Percentiles rank a stretch among this genome's conserved stretches.
These are phyloP conservation scores for Arrhopalites spinosus DNA, from an alignment of 2,888 invertebrate species.

Conservation along the genomic window DNA sequence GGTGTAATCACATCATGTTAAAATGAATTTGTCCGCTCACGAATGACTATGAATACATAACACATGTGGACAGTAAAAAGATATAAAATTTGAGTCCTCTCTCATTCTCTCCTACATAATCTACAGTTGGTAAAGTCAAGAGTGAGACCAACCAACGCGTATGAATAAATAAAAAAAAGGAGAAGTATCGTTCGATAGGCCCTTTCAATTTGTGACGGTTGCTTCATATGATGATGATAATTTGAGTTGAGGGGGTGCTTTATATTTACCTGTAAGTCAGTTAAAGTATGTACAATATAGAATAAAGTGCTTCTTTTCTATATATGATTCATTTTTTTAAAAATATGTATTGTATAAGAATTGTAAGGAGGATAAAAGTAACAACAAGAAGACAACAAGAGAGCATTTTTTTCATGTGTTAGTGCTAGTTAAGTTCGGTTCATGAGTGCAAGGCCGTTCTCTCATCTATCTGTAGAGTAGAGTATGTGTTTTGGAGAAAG, in stretches of 20 bases:
- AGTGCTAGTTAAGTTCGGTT: constrained; percentile 21
- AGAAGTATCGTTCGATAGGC: neutral
- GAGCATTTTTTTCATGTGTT: neutral
- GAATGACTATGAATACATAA: constrained; percentile 1
- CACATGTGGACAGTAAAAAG: neutral
- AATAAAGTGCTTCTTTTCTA: too few species aligned
- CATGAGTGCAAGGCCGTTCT: constrained; percentile 30
- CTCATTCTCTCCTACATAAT: too few species aligned
- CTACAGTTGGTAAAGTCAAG: too few species aligned
- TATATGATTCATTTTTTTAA: too few species aligned
- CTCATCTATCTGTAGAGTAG: neutral
- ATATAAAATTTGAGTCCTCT: too few species aligned
- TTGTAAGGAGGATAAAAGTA: too few species aligned
- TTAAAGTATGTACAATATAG: too few species aligned
- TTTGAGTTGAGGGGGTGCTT: neutral
- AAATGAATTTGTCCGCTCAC: constrained; percentile 6
- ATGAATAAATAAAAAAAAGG: too few species aligned
- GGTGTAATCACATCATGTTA: constrained; percentile 15
- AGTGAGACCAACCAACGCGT: too few species aligned
- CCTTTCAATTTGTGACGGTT: neutral
- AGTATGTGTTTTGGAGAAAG: constrained; percentile 18
- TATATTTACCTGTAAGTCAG: neutral
- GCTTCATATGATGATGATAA: constrained; percentile 1
- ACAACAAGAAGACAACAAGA: too few species aligned
- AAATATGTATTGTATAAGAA: too few species aligned